Evolutionary conservation across 2,888 invertebrate genomes (phyloP).

Genomic region (Psylliodes chrysocephalus): DNA sequence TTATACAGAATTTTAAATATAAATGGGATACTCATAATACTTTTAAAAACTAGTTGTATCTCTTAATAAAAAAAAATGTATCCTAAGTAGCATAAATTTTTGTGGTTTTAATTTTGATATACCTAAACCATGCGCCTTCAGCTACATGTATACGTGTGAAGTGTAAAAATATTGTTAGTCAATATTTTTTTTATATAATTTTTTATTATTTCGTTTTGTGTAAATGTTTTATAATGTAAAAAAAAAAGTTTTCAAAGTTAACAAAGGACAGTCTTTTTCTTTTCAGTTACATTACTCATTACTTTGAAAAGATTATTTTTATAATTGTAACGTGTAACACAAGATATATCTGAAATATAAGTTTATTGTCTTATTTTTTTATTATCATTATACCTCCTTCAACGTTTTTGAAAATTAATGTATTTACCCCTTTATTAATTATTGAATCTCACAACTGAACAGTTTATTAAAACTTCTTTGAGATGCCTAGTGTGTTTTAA

Average conservation of each 20-base stretch:
- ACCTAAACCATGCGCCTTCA: constrained; percentile 36
- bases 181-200: constrained; percentile 41
- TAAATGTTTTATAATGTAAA: constrained; percentile 25
- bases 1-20: neutral
- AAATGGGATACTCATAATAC: neutral
- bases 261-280: constrained; percentile 6
- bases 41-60: constrained; percentile 15
- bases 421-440: no score
- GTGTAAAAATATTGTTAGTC: constrained; percentile 42
- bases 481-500: no score
- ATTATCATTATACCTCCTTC: neutral
- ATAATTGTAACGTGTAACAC: constrained; percentile 42
- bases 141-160: constrained; percentile 36
- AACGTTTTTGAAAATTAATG: no score
- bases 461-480: no score
- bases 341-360: constrained; percentile 41
- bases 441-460: no score
- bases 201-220: constrained; percentile 30
- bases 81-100: neutral
- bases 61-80: constrained; percentile 12
- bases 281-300: constrained; percentile 38
- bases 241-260: neutral
- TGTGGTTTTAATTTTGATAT: neutral
- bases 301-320: constrained; percentile 45
- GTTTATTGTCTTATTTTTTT: constrained; percentile 37